Percentiles rank a stretch among this genome's conserved stretches.
Conservation (phyloP, 2,888 invertebrate genomes). For the Tetramorium bicarinatum region DNA sequence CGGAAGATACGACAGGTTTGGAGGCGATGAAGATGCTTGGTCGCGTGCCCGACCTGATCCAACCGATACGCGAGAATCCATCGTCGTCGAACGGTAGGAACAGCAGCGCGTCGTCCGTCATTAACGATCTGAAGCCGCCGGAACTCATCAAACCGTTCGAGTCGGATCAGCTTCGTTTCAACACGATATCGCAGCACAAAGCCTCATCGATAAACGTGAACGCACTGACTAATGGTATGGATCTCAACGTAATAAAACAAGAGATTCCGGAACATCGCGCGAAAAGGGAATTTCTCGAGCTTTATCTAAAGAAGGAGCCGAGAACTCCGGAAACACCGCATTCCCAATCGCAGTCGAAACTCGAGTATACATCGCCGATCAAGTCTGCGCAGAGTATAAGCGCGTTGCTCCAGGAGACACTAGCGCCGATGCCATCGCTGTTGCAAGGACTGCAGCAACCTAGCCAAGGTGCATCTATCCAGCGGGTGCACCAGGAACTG, state of each 20-base stretch:
- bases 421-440: slow-evolving; percentile 82
- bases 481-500: slow-evolving; percentile 72
- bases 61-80: slow-evolving; percentile 80
- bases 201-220: slow-evolving; percentile 66
- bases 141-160: slow-evolving; percentile 80
- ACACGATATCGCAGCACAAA: slow-evolving; percentile 72
- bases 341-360: slow-evolving; percentile 57
- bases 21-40: slow-evolving; percentile 80
- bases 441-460: slow-evolving; percentile 81
- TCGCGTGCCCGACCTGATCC: slow-evolving; percentile 80
- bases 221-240: slow-evolving; percentile 75
- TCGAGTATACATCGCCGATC: slow-evolving; percentile 80
- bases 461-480: slow-evolving; percentile 79
- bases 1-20: slow-evolving; percentile 73
- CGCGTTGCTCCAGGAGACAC: slow-evolving; percentile 83
- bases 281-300: slow-evolving; percentile 40
- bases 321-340: slow-evolving; percentile 52
- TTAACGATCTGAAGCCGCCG: slow-evolving; percentile 77
- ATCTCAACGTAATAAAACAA: slow-evolving; percentile 60
- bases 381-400: slow-evolving; percentile 83
- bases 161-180: slow-evolving; percentile 81
- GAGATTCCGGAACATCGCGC: slow-evolving; percentile 64
- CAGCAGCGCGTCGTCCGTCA: slow-evolving; percentile 61
- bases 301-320: slow-evolving; percentile 63
- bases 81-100: slow-evolving; percentile 74